Base-by-base conservation (phyloP, 2,113 vertebrate species). In the Poecile atricapillus region DNA sequence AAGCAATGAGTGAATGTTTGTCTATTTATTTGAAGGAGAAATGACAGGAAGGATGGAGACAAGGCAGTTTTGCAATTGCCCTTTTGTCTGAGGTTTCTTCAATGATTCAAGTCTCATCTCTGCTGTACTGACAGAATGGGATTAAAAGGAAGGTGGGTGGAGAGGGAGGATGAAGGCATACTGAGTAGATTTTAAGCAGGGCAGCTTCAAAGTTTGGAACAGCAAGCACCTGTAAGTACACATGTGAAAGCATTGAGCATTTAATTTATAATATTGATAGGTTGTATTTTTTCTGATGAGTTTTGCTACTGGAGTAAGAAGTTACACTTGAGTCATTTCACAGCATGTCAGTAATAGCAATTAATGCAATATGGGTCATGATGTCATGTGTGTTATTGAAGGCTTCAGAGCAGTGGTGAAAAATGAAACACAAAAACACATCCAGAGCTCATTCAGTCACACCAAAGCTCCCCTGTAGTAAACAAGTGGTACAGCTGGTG, bases 181-280 rank as follows among this genome's bases (percentile, higher is more conserved):
- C 15, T 41, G n/a, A 70, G 9, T 25, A 33, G 27, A n/a, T 58
- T 56, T 74, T 46, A 65, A 58, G 28, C 17, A 74, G 24, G 11
- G 13, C 6, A 52, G 11, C 17, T 49, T 74, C 39, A 37, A 37
- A 67, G 14, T 73, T 37, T 69, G 24, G 35, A 50, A 52, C 9
- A 47, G 50, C 24, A 77, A 74, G 27, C 17, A 71, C 33, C 28
- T 79, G 0, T 46, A 79, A 70, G 22, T 44, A 21, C 7, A 23
- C 0, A 0, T 23, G 13, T 7, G 4, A 20, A 43, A 88, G 25
- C 27, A 47, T 4, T 62, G 44, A 56, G 7, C 6, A 15, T 43
- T 83, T 46, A 0, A 39, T 33, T 77, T 62, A 16, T 15, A 39
- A 13, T 43, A 52, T 7, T 67, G 33, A 49, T 20, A 47, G 35